These are phyloP conservation scores for Thalassophryne amazonica DNA, from an alignment of 2,797 vertebrate genomes.

Conservation along the genomic window DNA sequence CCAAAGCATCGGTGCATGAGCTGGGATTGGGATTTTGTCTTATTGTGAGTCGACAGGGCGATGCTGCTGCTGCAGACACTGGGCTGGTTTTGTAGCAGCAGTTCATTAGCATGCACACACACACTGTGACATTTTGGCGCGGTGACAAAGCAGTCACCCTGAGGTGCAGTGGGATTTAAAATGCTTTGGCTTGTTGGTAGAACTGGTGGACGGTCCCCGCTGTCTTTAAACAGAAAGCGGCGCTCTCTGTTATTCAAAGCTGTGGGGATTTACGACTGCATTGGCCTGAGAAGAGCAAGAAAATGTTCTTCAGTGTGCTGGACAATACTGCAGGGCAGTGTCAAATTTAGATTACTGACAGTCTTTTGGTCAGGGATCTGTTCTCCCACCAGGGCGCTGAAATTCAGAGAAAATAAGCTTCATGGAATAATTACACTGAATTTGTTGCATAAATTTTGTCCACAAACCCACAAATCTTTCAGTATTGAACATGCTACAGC, in stretches of 20 bases:
- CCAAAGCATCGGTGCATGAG: conserved; percentile 36
- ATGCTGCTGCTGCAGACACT: conserved; percentile 45
- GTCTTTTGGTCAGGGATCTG: too few species aligned
- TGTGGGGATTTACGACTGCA: conserved; percentile 1
- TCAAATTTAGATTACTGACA: too few species aligned
- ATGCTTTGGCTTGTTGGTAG: conserved; percentile 28
- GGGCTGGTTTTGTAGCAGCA: conserved; percentile 32
- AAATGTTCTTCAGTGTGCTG: too few species aligned
- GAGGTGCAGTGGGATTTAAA: conserved; percentile 50
- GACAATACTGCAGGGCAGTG: too few species aligned
- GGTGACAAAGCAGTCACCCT: conserved; percentile 44
- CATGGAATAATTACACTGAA: too few species aligned
- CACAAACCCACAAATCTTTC: too few species aligned
- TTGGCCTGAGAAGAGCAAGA: too few species aligned
- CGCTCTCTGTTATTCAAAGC: not conserved
- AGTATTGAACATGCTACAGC: too few species aligned
- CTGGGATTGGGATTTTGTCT: conserved; percentile 39
- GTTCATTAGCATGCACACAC: conserved; percentile 63
- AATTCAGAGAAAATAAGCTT: too few species aligned
- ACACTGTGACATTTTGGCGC: conserved; percentile 59
- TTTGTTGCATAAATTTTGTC: too few species aligned
- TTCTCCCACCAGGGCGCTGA: too few species aligned
- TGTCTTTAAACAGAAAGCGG: conserved; percentile 8
- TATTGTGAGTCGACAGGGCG: conserved; percentile 33
- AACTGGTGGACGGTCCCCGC: conserved; percentile 14